Conservation (phyloP, 2,888 invertebrate species). For the Oligia fasciuncula region DNA sequence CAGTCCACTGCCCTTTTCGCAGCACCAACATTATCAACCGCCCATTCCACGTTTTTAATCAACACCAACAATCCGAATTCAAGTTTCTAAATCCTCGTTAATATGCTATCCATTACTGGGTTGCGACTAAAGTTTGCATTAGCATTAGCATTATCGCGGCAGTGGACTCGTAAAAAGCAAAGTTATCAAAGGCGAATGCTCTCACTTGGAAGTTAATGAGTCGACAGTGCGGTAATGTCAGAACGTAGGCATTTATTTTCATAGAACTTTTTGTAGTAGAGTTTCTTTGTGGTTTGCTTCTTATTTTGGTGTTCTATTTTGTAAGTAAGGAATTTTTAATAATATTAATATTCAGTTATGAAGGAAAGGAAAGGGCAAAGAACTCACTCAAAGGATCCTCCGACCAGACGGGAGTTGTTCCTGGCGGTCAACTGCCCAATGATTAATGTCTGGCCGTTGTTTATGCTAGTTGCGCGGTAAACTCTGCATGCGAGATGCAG, state of each 20-base stretch:
- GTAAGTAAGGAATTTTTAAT: background rate
- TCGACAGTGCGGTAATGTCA: constrained; percentile 80
- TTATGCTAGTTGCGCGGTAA: too few species aligned
- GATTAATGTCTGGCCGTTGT: too few species aligned
- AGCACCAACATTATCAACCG: constrained; percentile 51
- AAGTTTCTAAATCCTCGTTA: constrained; percentile 63
- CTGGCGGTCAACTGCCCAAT: too few species aligned
- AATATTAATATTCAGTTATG: background rate
- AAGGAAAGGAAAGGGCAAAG: too few species aligned
- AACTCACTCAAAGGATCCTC: too few species aligned
- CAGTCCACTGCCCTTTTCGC: constrained; percentile 36
- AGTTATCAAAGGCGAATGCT: constrained; percentile 82
- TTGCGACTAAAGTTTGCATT: constrained; percentile 64
- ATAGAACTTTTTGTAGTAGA: constrained; percentile 39
- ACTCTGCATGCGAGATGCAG: too few species aligned
- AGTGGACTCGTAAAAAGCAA: constrained; percentile 78
- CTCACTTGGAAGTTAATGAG: constrained; percentile 84
- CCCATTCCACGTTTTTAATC: constrained; percentile 57
- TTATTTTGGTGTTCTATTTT: constrained; percentile 4
- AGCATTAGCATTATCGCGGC: constrained; percentile 70
- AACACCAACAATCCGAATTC: constrained; percentile 55
- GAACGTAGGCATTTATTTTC: constrained; percentile 65
- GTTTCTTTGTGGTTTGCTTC: constrained; percentile 30
- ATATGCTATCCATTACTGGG: constrained; percentile 65
- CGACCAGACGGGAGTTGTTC: too few species aligned